A percentile compares a stretch with the other conserved stretches of the same genome.
These are phyloP conservation scores for Xestia sexstrigata DNA, from an alignment of 2,888 invertebrate species.

Conservation along the genomic window DNA sequence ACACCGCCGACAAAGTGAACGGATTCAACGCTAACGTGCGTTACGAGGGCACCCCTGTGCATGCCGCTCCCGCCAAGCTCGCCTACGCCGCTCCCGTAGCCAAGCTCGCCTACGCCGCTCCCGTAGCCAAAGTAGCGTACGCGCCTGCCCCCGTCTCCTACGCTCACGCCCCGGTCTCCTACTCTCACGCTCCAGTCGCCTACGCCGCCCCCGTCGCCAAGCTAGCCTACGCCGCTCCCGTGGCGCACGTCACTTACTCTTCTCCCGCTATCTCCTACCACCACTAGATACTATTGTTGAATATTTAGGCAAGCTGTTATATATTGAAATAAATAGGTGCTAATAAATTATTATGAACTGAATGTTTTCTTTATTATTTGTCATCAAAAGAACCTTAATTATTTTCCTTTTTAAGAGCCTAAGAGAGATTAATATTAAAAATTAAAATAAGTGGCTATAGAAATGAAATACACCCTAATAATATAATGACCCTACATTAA, in stretches of 20 bases:
- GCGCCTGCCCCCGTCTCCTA: constrained; percentile 70
- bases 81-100: constrained; percentile 58
- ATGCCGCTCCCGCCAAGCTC: constrained; percentile 41
- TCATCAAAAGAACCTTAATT: not conserved
- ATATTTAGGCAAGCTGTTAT: constrained; percentile 38
- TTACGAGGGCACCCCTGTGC: constrained; percentile 82
- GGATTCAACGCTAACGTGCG: constrained; percentile 87
- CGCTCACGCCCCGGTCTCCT: constrained; percentile 75
- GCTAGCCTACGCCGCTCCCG: constrained; percentile 72
- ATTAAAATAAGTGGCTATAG: too few species aligned
- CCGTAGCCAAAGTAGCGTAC: constrained; percentile 56
- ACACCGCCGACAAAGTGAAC: constrained; percentile 84
- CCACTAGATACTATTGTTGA: constrained; percentile 72
- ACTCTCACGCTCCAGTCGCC: constrained; percentile 62
- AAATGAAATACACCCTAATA: too few species aligned
- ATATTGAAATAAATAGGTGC: constrained; percentile 55
- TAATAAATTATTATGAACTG: constrained; percentile 68
- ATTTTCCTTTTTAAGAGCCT: too few species aligned
- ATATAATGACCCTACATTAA: too few species aligned
- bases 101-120: constrained; percentile 61
- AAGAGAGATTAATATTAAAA: too few species aligned
- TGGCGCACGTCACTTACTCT: constrained; percentile 75
- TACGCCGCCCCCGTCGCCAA: constrained; percentile 71
- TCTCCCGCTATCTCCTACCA: constrained; percentile 84
- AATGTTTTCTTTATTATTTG: constrained; percentile 5